Evolutionary conservation across 2,888 invertebrate species (phyloP).

Genomic region (Platycheirus albimanus): DNA sequence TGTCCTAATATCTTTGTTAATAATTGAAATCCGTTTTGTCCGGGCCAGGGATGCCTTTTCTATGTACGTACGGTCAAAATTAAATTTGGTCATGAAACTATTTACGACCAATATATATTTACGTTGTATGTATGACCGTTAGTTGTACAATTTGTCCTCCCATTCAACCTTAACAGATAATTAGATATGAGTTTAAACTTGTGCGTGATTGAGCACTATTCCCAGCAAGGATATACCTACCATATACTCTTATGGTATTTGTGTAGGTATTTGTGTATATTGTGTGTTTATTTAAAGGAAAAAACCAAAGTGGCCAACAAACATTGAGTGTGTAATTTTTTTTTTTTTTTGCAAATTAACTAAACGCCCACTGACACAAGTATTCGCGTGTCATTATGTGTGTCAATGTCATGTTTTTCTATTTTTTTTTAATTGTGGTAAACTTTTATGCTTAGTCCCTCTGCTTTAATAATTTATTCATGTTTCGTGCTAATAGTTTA

Average conservation of each 20-base stretch:
- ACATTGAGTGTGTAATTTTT: slow-evolving; percentile 8
- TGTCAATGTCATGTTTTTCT: slow-evolving; percentile 69
- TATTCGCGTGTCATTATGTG: slow-evolving; percentile 68
- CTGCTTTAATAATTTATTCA: slow-evolving; percentile 59
- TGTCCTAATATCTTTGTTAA: too few species aligned
- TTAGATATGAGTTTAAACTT: slow-evolving; percentile 45
- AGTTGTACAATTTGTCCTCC: slow-evolving; percentile 14
- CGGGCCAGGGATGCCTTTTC: too few species aligned
- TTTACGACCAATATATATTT: not conserved
- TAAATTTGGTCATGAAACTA: too few species aligned
- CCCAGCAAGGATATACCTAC: slow-evolving; percentile 50
- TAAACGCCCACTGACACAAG: slow-evolving; percentile 30
- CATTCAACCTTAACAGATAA: slow-evolving; percentile 46
- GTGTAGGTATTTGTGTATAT: too few species aligned
- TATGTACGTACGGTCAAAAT: too few species aligned
- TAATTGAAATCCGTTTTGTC: too few species aligned
- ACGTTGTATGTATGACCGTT: too few species aligned
- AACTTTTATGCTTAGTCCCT: slow-evolving; percentile 47
- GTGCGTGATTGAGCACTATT: slow-evolving; percentile 68
- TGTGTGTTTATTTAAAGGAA: slow-evolving; percentile 13
- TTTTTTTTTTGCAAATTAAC: slow-evolving; percentile 31
- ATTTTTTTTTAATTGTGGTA: slow-evolving; percentile 65
- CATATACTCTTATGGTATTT: slow-evolving; percentile 37
- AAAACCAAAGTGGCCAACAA: slow-evolving; percentile 6
- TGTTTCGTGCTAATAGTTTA: slow-evolving; percentile 56